Conservation (phyloP, 2,797 vertebrate genomes). For the Phylloscopus collybita region DNA sequence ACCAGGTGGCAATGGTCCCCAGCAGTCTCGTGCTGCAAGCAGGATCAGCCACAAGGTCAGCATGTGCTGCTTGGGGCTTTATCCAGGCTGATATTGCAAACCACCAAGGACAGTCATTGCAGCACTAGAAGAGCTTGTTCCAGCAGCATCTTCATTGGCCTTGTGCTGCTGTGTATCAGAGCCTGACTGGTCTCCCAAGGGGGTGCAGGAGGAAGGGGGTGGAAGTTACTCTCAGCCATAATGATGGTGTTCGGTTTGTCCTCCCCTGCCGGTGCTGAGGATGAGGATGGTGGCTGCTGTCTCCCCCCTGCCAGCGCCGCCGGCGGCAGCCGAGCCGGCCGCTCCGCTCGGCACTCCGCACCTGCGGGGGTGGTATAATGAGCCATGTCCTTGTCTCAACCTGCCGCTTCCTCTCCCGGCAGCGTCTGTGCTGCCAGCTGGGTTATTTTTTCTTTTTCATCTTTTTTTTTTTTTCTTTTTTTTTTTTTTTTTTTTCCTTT, state of each 20-base stretch:
- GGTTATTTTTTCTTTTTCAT: slow-evolving; percentile 57
- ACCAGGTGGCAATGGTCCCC: neutral
- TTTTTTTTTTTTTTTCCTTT: neutral
- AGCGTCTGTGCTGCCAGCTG: slow-evolving; percentile 63
- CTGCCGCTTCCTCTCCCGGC: slow-evolving; percentile 53
- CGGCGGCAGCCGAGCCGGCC: neutral
- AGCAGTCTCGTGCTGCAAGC: neutral
- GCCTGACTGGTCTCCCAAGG: neutral
- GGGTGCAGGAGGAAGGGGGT: neutral
- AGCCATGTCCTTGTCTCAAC: slow-evolving; percentile 47
- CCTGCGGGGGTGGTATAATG: slow-evolving; percentile 45
- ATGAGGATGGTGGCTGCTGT: neutral
- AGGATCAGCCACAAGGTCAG: neutral
- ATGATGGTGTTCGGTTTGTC: neutral
- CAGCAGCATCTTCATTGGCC: neutral
- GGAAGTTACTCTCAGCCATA: neutral
- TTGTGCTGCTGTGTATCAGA: neutral
- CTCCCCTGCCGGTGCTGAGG: neutral
- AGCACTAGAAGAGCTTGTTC: neutral
- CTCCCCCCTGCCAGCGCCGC: neutral
- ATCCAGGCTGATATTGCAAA: neutral
- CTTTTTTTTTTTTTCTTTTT: neutral
- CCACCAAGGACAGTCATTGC: fast-evolving
- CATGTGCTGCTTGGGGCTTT: neutral
- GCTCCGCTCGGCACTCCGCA: neutral